A percentile compares a stretch with the other conserved stretches of the same genome.
Conservation (phyloP, 2,113 vertebrate species). For the Istiophorus platypterus region DNA sequence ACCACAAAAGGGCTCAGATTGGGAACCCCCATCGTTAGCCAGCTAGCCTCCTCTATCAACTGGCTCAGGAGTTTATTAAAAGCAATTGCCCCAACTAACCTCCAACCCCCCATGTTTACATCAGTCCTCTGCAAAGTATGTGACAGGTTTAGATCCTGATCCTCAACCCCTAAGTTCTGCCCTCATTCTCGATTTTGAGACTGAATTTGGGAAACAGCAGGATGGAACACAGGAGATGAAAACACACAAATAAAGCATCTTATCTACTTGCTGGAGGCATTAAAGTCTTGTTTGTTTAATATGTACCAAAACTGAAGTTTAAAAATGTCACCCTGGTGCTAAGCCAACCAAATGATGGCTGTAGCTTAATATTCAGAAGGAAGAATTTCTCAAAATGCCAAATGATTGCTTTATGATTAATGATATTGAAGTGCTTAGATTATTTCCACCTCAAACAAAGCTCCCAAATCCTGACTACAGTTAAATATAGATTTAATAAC, state of each 20-base stretch:
- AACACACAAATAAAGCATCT: neutral
- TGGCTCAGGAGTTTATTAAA: slow-evolving; percentile 91
- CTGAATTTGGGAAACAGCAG: slow-evolving; percentile 13
- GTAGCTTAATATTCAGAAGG: too few species aligned
- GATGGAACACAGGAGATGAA: neutral
- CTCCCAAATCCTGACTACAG: neutral
- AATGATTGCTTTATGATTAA: neutral
- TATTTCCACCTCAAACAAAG: neutral
- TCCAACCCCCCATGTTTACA: slow-evolving; percentile 79
- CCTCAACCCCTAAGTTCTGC: neutral
- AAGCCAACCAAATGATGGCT: neutral
- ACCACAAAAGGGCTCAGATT: slow-evolving; percentile 87
- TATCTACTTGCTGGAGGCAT: neutral
- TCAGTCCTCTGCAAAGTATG: slow-evolving; percentile 84
- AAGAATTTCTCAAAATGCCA: neutral
- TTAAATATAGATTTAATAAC: neutral
- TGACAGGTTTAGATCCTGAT: slow-evolving; percentile 78
- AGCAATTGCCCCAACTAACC: slow-evolving; percentile 82
- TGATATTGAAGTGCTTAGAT: neutral
- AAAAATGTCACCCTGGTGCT: too few species aligned
- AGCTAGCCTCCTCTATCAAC: slow-evolving; percentile 87
- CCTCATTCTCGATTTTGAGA: slow-evolving; percentile 22
- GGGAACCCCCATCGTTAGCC: slow-evolving; percentile 90
- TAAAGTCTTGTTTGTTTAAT: neutral
- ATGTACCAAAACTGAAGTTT: neutral